Evolutionary conservation across 2,797 vertebrate species (phyloP), one percentile per base, ranked within the genome.

Genomic region (Ctenochaetus hawaiiensis): DNA sequence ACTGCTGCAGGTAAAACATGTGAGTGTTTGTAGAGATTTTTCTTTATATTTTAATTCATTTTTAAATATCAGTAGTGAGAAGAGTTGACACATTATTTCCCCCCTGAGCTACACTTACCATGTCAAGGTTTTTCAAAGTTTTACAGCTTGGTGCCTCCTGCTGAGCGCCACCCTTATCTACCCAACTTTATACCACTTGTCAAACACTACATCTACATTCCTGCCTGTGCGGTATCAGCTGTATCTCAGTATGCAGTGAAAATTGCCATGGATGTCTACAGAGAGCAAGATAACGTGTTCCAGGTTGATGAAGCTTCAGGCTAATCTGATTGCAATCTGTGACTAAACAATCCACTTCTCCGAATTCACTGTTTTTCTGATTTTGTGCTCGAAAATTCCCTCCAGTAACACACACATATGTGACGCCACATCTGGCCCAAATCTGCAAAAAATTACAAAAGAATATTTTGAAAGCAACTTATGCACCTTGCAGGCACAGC

Each of bases 101-200:
- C 12, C 37, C 18, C 23, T 26, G 41, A 69, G 65, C 34, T 37
- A 62, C 41, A 34, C 20, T 45, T 58, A 58, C 48, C 45, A 47
- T 67, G 44, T 12, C 45, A 30, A 18, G n/a, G 16, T 41, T 16
- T 41, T 34, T 53, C 22, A 22, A 18, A 47, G 23, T 68, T 77
- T 72, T 41, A 53, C 30, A 70, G 61, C 59, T 67, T 7, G 22
- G 22, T 44, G 20, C 61, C 73, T 22, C 78, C 74, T 34, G 69
- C 64, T 49, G 63, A 84, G 75, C 34, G 0, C 39, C 6, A 14
- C 20, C 72, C 56, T 75, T 39, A 74, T 80, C 83, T 65, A n/a
- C 30, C 52, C 71, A 30, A 37, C 58, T 16, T 72, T 26, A 48
- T 20, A 41, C 47, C 43, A 72, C 17, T 61, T 17, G 51, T 77